A percentile compares a stretch with the other conserved stretches of the same genome.
Conservation (phyloP, 2,888 invertebrate genomes). For the Patella depressa region DNA sequence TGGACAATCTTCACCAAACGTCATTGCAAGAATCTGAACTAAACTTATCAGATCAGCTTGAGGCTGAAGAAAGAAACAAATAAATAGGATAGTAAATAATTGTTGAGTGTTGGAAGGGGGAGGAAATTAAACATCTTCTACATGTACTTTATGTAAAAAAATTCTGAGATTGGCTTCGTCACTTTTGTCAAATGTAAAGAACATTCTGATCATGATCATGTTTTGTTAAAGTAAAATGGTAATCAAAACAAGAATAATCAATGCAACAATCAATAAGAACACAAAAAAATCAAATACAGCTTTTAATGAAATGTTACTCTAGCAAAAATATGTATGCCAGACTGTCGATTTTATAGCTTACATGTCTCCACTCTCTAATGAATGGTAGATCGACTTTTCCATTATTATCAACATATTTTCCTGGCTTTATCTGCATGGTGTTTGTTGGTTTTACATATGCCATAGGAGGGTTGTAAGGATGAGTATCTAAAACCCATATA, state of each 20-base stretch:
- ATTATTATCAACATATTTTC: conserved; percentile 92
- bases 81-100: neutral
- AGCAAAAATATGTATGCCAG: too few relatives aligned
- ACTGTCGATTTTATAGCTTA: conserved; percentile 39
- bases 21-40: conserved; percentile 88
- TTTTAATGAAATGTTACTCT: too few relatives aligned
- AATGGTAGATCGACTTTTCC: conserved; percentile 97
- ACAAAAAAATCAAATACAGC: too few relatives aligned
- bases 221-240: too few relatives aligned
- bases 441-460: conserved; percentile 89
- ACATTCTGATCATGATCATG: too few relatives aligned
- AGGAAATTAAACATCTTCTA: too few relatives aligned
- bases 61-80: conserved; percentile 73
- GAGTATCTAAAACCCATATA: conserved; percentile 96
- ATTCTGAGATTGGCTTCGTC: too few relatives aligned
- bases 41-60: conserved; percentile 89
- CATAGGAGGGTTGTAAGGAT: conserved; percentile 96
- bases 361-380: conserved; percentile 88
- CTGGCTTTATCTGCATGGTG: conserved; percentile 95
- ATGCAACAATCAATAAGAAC: too few relatives aligned
- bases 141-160: too few relatives aligned
- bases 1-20: conserved; percentile 96
- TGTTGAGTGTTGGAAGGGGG: too few relatives aligned
- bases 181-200: too few relatives aligned
- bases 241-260: too few relatives aligned